Base-by-base conservation (phyloP, 2,113 vertebrate genomes). In the Poeciliopsis turrubarensis region DNA sequence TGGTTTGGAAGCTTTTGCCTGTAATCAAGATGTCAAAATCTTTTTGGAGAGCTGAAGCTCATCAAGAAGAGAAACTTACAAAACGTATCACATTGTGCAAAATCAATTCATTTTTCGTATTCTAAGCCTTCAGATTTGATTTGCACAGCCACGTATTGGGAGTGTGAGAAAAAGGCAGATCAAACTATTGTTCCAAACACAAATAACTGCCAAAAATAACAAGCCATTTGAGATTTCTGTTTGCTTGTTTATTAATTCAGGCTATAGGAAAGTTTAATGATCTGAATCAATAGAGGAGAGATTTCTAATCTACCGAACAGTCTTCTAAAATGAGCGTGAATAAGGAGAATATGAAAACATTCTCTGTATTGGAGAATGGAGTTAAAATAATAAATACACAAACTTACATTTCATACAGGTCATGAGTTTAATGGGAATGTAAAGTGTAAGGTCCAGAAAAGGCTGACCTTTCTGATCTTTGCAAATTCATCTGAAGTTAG, bases 1-100 rank as follows among this genome's bases (percentile, higher is more conserved):
- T 1, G 62, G 70, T 75, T 80, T 73, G 62, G 65, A 73, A 57
- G 61, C 65, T 47, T 15, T 26, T 54, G 11, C 60, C 34, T 44
- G 67, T 51, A 51, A 32, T 51, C 70, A 62, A 29, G 60, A 68
- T 78, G 70, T 79, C 51, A 67, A 25, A 41, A 79, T 67, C 66
- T 70, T 30, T n/a, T 11, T 71, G 54, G 34, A 22, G n/a, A 3
- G 22, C 37, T 65, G 10, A n/a, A 31, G 22, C 25, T 65, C 34
- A 39, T 39, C 13, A 22, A 65, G 63, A 65, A 37, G 30, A 22
- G 27, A 27, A 60, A n/a, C 26, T 62, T 47, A 19, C 44, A 19
- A 47, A 47, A 22, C 5, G 5, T 17, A 37, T 47, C 60, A 17
- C 13, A 62, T 27, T 14, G 27, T 30, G 60, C 26, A 27, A 62